Evolutionary conservation across 2,113 vertebrate genomes (phyloP), one percentile per base, ranked within the genome.

Genomic region (Pelusios castaneus): DNA sequence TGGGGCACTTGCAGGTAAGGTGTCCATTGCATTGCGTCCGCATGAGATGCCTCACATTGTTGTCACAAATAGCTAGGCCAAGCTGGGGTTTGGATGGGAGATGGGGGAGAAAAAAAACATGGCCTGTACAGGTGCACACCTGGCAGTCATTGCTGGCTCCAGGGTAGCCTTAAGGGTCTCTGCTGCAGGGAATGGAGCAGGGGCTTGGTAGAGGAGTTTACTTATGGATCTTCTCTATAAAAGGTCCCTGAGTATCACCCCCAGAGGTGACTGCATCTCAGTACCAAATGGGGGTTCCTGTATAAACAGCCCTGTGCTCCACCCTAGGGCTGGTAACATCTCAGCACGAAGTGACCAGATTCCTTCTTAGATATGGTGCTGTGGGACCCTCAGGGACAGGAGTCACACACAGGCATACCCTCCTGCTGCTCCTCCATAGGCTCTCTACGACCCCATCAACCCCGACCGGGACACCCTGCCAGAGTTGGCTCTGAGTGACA

Each of bases 361-460:
- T 38, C 22, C 38, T 75, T 24, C n/a, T 41, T 10, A 24, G 38
- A 25, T 38, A 75, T 6, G 21, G 24, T 75, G n/a, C 41, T 45
- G 38, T 27, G 73, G 41, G 41, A 75, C 25, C 38, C 41, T 38
- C 13, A 24, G 38, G 73, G 41, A 22, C 2, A 22, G 73, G 21
- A 25, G 41, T 41, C 41, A 8, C 54, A 47, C 41, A n/a, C 19
- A 19, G 3, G 31, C 16, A 7, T 38, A 12, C 11, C 31, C 60
- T 27, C n/a, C 25, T 52, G 8, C 12, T 56, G 63, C 43, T 49
- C 73, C 73, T 67, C 78, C 51, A 34, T 82, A 98, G 98, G 91
- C 86, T 7, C 84, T 97, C 22, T 98, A 98, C 80, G 93, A 96
- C 76, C 97, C 98, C 67, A 98, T 98, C 90, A 98, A 98, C 79